Percentiles rank a stretch among this genome's conserved stretches.
These are phyloP conservation scores for Brachymystax lenok DNA, from an alignment of 2,797 vertebrate genomes.

Conservation along the genomic window DNA sequence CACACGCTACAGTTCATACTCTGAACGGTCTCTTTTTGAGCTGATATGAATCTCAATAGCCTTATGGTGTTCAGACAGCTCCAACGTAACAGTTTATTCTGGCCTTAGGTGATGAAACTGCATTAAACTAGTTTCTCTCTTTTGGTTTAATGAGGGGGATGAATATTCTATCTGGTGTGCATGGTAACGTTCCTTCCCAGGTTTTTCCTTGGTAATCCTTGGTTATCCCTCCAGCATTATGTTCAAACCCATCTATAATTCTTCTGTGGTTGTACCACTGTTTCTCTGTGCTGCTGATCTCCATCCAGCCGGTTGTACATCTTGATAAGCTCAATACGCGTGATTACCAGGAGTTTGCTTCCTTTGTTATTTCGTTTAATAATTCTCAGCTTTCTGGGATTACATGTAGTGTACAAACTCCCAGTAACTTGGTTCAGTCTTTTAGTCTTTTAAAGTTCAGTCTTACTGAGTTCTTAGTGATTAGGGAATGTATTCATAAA, in stretches of 20 bases:
- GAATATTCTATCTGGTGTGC: conserved; percentile 74
- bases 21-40: too few relatives aligned
- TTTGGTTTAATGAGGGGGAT: conserved; percentile 72
- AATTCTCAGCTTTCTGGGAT: conserved; percentile 5
- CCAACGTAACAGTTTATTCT: neutral
- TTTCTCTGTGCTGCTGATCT: conserved; percentile 45
- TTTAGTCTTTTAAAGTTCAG: too few relatives aligned
- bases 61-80: too few relatives aligned
- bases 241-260: conserved; percentile 58
- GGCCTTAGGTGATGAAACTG: conserved; percentile 55
- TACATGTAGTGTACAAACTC: neutral
- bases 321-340: conserved; percentile 25
- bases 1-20: too few relatives aligned
- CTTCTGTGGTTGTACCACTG: conserved; percentile 59
- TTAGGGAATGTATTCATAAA: neutral
- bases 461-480: neutral
- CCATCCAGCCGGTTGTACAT: conserved; percentile 59
- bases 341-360: neutral
- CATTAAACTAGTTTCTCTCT: conserved; percentile 67
- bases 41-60: too few relatives aligned
- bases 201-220: conserved; percentile 64
- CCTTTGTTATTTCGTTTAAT: neutral
- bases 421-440: too few relatives aligned
- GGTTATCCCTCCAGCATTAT: conserved; percentile 73
- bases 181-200: conserved; percentile 53